Evolutionary conservation across 2,113 vertebrate genomes (phyloP).

Genomic region (Nestor notabilis): DNA sequence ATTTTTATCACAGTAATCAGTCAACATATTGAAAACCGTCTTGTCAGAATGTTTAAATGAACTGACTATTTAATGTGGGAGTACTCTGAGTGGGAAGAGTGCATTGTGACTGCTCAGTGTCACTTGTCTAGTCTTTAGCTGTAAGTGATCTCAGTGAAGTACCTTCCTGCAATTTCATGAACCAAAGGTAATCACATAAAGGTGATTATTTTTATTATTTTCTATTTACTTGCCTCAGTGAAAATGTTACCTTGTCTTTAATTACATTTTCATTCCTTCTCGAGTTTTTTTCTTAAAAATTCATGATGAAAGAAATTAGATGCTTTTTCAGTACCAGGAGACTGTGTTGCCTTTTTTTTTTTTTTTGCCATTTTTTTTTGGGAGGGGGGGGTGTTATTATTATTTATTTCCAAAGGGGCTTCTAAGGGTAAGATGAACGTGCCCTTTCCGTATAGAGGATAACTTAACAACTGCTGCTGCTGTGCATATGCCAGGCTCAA

Average conservation of each 20-base stretch:
- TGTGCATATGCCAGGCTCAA: background rate
- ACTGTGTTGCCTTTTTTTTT: accelerated
- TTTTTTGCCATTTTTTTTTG: too few species aligned
- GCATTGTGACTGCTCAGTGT: background rate
- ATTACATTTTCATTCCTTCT: background rate
- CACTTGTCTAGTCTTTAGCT: background rate
- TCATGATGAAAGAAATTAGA: background rate
- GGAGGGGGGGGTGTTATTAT: background rate
- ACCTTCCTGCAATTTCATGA: background rate
- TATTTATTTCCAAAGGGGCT: background rate
- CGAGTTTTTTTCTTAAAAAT: background rate
- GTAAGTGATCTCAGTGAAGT: background rate
- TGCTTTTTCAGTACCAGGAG: background rate
- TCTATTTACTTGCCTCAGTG: background rate
- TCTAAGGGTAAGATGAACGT: background rate
- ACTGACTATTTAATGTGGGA: background rate
- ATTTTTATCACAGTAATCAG: background rate
- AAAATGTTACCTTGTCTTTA: background rate
- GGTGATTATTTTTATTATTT: background rate
- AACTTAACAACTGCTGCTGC: background rate
- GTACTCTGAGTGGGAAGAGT: background rate
- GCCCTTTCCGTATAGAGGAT: background rate
- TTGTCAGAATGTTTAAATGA: background rate
- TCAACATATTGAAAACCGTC: background rate
- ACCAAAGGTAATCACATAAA: background rate